phyloP scores from a whole-genome alignment of 2,113 vertebrate species.

The Brienomyrus longianalis region DNA sequence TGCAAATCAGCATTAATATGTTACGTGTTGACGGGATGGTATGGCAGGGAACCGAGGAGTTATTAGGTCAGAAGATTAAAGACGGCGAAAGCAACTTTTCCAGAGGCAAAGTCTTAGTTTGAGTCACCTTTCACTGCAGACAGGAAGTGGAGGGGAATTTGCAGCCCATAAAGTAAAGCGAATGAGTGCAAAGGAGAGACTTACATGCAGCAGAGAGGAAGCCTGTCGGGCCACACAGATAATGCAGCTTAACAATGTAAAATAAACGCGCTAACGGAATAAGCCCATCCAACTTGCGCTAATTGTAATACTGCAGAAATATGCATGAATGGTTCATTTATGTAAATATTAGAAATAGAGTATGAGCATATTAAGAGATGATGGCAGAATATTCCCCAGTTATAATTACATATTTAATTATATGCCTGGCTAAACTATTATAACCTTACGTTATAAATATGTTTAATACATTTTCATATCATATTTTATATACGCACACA shows the following conservation, averaged over 20 bases:
- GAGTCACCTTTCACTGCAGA: neutral
- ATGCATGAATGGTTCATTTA: slow-evolving; percentile 15
- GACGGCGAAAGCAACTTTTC: neutral
- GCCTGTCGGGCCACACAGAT: slow-evolving; percentile 25
- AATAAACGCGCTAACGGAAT: neutral
- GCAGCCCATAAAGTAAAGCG: slow-evolving; percentile 25
- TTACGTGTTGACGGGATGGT: neutral
- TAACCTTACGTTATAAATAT: neutral
- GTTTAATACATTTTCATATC: neutral
- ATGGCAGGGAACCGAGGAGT: neutral
- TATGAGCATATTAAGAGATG: slow-evolving; percentile 33
- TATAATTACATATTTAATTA: neutral
- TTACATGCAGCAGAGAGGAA: slow-evolving; percentile 14
- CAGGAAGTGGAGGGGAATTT: slow-evolving; percentile 11
- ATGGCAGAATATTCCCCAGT: neutral
- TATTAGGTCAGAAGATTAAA: neutral
- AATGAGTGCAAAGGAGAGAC: slow-evolving; percentile 39
- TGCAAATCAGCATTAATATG: neutral
- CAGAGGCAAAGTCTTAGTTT: neutral
- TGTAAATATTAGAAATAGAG: slow-evolving; percentile 41
- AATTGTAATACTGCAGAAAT: slow-evolving; percentile 13
- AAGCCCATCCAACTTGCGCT: slow-evolving; percentile 4
- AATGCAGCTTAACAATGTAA: neutral
- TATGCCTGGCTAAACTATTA: neutral
- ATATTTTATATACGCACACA: neutral